These are phyloP conservation scores for Oreochromis grahami DNA, from an alignment of 2,797 vertebrate genomes.

Conservation along the genomic window DNA sequence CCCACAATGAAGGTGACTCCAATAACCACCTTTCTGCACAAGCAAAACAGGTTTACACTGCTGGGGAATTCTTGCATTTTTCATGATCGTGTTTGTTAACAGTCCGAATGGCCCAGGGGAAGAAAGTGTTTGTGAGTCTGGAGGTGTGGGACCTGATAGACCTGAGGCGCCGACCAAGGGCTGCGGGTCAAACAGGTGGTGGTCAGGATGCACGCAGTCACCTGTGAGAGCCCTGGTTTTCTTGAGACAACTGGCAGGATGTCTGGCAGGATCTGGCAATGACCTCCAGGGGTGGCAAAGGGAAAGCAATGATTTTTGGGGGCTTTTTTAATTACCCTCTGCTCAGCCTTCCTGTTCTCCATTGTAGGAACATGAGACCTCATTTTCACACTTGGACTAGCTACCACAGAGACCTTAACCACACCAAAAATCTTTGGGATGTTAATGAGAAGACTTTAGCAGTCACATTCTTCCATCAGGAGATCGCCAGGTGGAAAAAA, in stretches of 20 bases:
- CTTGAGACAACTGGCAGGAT: background rate
- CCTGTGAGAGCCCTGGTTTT: background rate
- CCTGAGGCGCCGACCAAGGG: background rate
- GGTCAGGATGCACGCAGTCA: background rate
- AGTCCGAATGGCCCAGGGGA: background rate
- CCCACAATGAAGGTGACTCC: constrained; percentile 38
- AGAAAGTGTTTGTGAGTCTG: background rate
- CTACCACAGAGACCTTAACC: background rate
- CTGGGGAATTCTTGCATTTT: background rate
- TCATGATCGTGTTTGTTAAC: background rate
- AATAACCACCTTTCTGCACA: background rate
- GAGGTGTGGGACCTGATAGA: background rate
- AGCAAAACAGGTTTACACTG: background rate
- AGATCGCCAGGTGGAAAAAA: background rate
- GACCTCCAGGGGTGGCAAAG: background rate
- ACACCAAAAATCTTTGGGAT: background rate
- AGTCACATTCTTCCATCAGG: background rate
- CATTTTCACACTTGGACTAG: background rate
- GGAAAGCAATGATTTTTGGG: background rate
- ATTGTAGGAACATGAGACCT: background rate
- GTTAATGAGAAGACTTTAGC: background rate
- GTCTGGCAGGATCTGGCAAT: background rate
- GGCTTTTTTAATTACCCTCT: background rate
- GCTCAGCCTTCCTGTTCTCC: background rate
- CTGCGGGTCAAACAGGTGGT: background rate